Conservation (phyloP, 2,888 invertebrate species). For the Argyra leucocephala region DNA sequence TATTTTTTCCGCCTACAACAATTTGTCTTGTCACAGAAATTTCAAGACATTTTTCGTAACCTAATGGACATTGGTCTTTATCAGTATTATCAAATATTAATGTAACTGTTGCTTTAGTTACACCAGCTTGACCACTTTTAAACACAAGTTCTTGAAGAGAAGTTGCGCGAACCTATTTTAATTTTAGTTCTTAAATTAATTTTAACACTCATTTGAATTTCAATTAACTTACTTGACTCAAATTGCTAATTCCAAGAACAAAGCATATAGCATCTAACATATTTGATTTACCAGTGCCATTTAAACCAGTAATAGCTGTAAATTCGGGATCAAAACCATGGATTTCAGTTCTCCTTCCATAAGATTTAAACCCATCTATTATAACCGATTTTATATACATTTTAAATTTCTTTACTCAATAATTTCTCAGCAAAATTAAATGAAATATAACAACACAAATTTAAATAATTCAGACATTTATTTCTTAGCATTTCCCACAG, state of each 20-base stretch:
- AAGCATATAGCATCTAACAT: conserved; percentile 97
- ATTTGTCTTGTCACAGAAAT: conserved; percentile 88
- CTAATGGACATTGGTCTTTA: conserved; percentile 70
- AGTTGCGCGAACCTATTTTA: conserved; percentile 70
- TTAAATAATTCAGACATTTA: too few relatives aligned
- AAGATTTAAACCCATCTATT: conserved; percentile 96
- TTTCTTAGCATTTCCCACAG: too few relatives aligned
- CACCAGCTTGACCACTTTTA: conserved; percentile 92
- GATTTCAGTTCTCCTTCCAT: conserved; percentile 84
- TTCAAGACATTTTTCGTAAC: conserved; percentile 83
- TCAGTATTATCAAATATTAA: conserved; percentile 90
- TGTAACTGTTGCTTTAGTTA: conserved; percentile 91
- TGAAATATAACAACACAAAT: too few relatives aligned
- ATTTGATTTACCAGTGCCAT: conserved; percentile 96
- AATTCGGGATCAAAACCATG: conserved; percentile 88
- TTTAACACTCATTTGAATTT: background rate
- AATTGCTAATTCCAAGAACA: conserved; percentile 87
- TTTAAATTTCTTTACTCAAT: too few relatives aligned
- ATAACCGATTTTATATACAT: conserved; percentile 91
- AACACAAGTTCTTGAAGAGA: conserved; percentile 93
- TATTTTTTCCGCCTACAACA: conserved; percentile 74
- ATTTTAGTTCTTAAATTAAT: background rate
- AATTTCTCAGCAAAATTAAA: too few relatives aligned
- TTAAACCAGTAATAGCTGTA: conserved; percentile 95
- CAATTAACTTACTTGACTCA: conserved; percentile 65